A percentile compares a stretch with the other conserved stretches of the same genome.
Evolutionary conservation across 2,113 vertebrate species (phyloP).

Genomic region (Craseonycteris thonglongyai): DNA sequence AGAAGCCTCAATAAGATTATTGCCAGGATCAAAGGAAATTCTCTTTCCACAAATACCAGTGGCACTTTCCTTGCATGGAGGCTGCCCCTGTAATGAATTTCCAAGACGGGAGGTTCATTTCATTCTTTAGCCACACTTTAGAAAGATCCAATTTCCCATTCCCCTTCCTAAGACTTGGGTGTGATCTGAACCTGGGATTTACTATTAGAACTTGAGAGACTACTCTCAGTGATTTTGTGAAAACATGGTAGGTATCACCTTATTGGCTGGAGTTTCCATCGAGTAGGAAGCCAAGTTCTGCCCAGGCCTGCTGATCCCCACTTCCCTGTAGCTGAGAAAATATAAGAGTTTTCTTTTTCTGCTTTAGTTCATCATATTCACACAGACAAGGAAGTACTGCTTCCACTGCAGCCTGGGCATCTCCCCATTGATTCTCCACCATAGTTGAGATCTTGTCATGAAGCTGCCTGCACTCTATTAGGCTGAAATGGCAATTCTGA

Average conservation of each 20-base stretch:
- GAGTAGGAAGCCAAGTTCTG: slow-evolving; percentile 87
- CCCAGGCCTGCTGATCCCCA: slow-evolving; percentile 71
- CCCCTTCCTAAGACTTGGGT: slow-evolving; percentile 83
- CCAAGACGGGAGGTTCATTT: slow-evolving; percentile 86
- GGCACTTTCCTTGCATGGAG: slow-evolving; percentile 75
- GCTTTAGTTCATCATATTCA: slow-evolving; percentile 86
- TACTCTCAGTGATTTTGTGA: slow-evolving; percentile 84
- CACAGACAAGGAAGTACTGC: slow-evolving; percentile 84
- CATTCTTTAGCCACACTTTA: slow-evolving; percentile 89
- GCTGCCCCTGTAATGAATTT: slow-evolving; percentile 84
- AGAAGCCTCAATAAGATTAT: slow-evolving; percentile 88
- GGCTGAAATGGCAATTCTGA: slow-evolving; percentile 76
- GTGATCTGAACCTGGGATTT: slow-evolving; percentile 83
- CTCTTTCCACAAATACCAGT: slow-evolving; percentile 88
- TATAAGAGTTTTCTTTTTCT: slow-evolving; percentile 86
- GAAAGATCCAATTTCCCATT: slow-evolving; percentile 88
- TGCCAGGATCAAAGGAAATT: slow-evolving; percentile 89
- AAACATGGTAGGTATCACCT: slow-evolving; percentile 86
- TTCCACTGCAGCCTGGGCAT: slow-evolving; percentile 86
- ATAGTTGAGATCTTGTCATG: slow-evolving; percentile 83
- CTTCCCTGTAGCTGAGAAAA: slow-evolving; percentile 82
- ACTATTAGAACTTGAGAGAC: slow-evolving; percentile 75
- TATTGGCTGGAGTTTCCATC: slow-evolving; percentile 89
- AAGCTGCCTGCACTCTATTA: slow-evolving; percentile 82
- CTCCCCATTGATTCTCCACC: slow-evolving; percentile 87